Percentiles rank a stretch among this genome's conserved stretches.
Evolutionary conservation across 2,797 vertebrate genomes (phyloP).

Genomic region (Emydoidea blandingii): DNA sequence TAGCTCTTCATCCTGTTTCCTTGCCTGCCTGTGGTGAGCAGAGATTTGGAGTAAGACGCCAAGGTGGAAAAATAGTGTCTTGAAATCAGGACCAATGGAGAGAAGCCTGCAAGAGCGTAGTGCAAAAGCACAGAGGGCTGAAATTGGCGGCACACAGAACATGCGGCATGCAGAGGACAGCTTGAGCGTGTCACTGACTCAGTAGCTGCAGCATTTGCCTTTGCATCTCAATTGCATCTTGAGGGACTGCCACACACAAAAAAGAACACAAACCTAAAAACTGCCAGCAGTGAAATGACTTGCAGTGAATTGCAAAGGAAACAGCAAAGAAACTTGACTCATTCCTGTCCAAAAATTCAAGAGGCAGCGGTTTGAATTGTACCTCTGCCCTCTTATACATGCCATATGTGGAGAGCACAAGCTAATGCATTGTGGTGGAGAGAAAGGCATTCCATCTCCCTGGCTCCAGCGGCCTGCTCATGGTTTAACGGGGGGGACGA

Average conservation of each 20-base stretch:
- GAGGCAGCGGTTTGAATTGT: background rate
- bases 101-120: background rate
- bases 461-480: background rate
- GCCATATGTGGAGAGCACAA: background rate
- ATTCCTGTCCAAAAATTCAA: background rate
- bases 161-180: background rate
- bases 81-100: accelerated
- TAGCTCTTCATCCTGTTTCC: background rate
- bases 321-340: background rate
- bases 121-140: background rate
- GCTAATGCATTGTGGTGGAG: background rate
- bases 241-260: background rate
- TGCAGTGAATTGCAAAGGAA: background rate
- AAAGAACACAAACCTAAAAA: background rate
- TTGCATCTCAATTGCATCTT: background rate
- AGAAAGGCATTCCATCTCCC: background rate
- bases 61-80: background rate
- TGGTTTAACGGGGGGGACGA: background rate
- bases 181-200: background rate
- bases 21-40: accelerated
- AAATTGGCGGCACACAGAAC: background rate
- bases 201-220: background rate
- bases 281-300: background rate
- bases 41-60: accelerated
- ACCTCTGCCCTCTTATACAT: background rate